Conservation (phyloP, 2,113 vertebrate genomes). For the Chaetodon trifascialis region DNA sequence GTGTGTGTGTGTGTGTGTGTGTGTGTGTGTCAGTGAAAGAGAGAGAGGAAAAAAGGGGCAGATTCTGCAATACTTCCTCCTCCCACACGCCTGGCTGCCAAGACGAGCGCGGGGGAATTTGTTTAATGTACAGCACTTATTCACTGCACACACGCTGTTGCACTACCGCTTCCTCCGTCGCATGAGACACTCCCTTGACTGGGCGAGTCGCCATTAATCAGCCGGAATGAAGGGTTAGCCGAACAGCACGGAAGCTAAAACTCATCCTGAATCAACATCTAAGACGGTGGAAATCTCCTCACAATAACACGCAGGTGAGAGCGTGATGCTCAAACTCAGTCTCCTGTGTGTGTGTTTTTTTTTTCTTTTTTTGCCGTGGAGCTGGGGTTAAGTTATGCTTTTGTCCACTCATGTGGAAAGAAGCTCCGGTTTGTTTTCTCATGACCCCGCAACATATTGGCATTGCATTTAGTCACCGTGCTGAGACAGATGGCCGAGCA, state of each 20-base stretch:
- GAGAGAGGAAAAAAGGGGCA: conserved; percentile 2
- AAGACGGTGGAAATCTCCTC: conserved; percentile 9
- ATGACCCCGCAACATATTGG: conserved; percentile 83
- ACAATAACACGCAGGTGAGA: conserved; percentile 27
- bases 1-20: not conserved
- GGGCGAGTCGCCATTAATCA: conserved; percentile 76
- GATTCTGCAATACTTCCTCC: conserved; percentile 57
- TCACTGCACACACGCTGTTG: conserved; percentile 78
- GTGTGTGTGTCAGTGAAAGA: conserved; percentile 6
- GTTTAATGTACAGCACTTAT: conserved; percentile 83
- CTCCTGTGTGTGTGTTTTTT: not conserved
- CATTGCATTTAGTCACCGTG: conserved; percentile 77
- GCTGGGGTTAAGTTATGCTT: conserved; percentile 26
- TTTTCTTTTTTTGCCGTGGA: not conserved
- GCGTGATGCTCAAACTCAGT: not conserved
- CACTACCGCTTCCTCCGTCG: conserved; percentile 74
- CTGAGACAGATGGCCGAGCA: conserved; percentile 86
- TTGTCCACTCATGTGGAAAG: conserved; percentile 69
- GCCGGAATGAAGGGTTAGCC: conserved; percentile 60
- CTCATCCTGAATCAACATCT: conserved; percentile 34
- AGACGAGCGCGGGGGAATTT: conserved; percentile 74
- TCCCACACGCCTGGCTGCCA: conserved; percentile 73
- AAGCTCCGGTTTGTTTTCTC: conserved; percentile 79
- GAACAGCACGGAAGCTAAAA: conserved; percentile 54
- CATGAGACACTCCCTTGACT: conserved; percentile 79